Base-by-base conservation (phyloP, 1,140 invertebrate genomes). In the Meloidogyne chitwoodi region DNA sequence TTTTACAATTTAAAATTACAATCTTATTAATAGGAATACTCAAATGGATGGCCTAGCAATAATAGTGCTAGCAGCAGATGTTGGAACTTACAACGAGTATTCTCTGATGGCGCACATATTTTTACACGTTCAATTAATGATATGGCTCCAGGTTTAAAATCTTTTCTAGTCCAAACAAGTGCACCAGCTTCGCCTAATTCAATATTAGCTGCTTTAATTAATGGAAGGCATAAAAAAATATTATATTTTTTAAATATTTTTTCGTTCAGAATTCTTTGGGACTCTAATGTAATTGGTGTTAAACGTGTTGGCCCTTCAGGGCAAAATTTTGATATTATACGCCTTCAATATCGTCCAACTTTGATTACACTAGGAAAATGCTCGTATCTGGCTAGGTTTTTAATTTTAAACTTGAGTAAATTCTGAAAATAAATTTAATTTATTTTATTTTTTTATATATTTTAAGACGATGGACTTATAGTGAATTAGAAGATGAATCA, bases 111-210 rank as follows among this genome's bases (percentile, higher is more conserved):
- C 0, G 31, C 71, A 11, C 71, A 73, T 6, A 41, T 73, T 61
- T 73, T 56, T 64, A 73, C 71, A 22, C 56, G 29, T 38, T 63
- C 71, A 27, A 63, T 73, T 26, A 73, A 73, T 22, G 71, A 73
- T 29, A 73, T 73, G 71, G 56, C 64, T 4, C 71, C 27, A 14
- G 6, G n/a, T 16, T 12, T 73, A 24, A 73, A 73, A 64, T 24
- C 29, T 29, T 22, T 73, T 34, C 24, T 61, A 29, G 56, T 73
- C 6, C 71, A 73, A 34, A 73, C 71, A 34, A 29, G 24, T 64
- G 38, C 64, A 34, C 56, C 71, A 24, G 71, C 71, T 24, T 73
- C 71, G 0, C 71, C 71, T 34, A 73, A 73, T 64, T 63, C 38
- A 34, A 29, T 73, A 34, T n/a, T 73, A 24, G 24, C 41, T 64